Percentiles rank a stretch among this genome's conserved stretches.
These are phyloP conservation scores for Prunella himalayana DNA, from an alignment of 2,113 vertebrate species.

Conservation along the genomic window DNA sequence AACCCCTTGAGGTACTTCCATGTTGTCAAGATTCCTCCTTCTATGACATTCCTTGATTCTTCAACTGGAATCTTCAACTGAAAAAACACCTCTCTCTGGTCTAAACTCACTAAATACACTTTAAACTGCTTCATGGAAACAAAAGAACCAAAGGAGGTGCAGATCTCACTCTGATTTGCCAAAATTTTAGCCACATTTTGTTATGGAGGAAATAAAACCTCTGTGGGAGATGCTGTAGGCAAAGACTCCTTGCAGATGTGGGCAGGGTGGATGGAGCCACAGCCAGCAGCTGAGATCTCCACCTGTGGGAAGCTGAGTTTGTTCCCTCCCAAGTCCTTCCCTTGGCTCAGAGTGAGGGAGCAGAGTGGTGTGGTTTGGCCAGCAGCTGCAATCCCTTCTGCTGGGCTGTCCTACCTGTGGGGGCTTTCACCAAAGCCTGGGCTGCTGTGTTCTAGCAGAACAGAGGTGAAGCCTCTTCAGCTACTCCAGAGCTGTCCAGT, in stretches of 20 bases:
- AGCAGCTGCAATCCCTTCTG: background rate
- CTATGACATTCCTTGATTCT: background rate
- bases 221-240: background rate
- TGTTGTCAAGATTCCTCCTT: background rate
- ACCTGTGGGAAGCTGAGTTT: background rate
- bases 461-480: background rate
- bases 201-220: background rate
- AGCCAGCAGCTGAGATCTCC: background rate
- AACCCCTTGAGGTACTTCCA: slow-evolving; percentile 74
- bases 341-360: background rate
- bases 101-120: background rate
- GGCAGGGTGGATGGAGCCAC: background rate
- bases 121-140: background rate
- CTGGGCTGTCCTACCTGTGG: background rate
- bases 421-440: background rate
- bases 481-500: background rate
- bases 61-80: background rate
- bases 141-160: background rate
- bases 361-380: background rate
- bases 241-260: background rate
- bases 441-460: background rate
- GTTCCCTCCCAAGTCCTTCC: background rate
- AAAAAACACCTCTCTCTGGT: background rate
- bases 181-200: background rate
- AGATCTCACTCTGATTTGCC: background rate